A percentile compares a stretch with the other conserved stretches of the same genome.
These are phyloP conservation scores for Nannoperca australis DNA, from an alignment of 2,797 vertebrate genomes.

Conservation along the genomic window DNA sequence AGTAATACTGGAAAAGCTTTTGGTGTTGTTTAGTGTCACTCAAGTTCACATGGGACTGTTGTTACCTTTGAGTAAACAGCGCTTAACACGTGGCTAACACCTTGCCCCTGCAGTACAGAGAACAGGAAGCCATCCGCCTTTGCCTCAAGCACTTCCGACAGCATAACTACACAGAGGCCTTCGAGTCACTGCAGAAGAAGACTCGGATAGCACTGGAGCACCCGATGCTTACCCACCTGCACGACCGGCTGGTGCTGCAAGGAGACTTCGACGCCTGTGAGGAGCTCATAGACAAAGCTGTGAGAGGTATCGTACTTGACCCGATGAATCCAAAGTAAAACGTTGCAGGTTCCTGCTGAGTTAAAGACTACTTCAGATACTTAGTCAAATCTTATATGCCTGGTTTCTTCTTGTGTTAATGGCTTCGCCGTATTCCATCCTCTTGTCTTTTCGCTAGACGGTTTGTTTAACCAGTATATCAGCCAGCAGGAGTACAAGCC, in stretches of 20 bases:
- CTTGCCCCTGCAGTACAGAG: constrained; percentile 92
- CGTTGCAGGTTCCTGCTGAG: background rate
- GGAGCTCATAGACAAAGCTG: constrained; percentile 98
- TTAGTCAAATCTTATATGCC: background rate
- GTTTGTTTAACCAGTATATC: constrained; percentile 99
- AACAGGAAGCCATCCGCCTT: constrained; percentile 99
- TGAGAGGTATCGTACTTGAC: constrained; percentile 87
- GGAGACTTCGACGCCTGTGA: constrained; percentile 98
- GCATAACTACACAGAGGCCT: constrained; percentile 99
- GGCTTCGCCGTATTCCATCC: background rate
- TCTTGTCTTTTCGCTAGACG: constrained; percentile 85
- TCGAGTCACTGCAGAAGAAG: constrained; percentile 99
- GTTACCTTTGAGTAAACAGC: no score
- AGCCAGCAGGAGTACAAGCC: constrained; percentile 99
- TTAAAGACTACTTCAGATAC: background rate
- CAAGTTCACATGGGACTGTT: no score
- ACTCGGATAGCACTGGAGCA: constrained; percentile 97
- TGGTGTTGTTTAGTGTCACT: no score
- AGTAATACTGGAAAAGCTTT: no score
- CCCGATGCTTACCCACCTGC: constrained; percentile 98
- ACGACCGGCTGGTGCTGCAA: constrained; percentile 94
- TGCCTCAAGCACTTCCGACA: constrained; percentile 99
- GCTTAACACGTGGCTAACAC: background rate
- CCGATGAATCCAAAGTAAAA: background rate
- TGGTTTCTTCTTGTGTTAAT: background rate